Evolutionary conservation across 2,113 vertebrate species (phyloP).

Genomic region (Elaphurus davidianus): DNA sequence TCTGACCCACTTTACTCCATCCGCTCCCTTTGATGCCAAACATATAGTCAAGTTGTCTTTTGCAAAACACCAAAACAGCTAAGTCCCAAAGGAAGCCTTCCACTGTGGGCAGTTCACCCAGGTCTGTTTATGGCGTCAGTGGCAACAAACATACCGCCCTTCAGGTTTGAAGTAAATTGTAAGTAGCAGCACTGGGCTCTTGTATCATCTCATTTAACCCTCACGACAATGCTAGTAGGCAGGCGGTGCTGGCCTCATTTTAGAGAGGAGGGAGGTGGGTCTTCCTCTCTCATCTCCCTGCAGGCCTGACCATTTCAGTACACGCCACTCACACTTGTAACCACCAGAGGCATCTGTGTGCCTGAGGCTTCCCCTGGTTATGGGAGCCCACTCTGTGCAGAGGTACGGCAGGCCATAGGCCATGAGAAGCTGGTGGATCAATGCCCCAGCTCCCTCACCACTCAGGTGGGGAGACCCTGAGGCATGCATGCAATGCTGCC

Average conservation of each 20-base stretch:
- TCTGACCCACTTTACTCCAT: rapidly evolving
- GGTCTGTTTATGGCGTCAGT: not conserved
- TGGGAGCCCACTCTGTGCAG: not conserved
- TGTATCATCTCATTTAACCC: not conserved
- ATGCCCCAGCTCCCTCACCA: too few species aligned
- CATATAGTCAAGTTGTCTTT: not conserved
- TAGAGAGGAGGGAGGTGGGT: not conserved
- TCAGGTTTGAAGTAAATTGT: not conserved
- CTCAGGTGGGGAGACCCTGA: not conserved
- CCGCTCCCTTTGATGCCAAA: not conserved
- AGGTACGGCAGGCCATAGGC: not conserved
- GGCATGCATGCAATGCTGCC: rapidly evolving
- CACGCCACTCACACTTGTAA: rapidly evolving
- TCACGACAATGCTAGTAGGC: rapidly evolving
- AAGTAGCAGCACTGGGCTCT: not conserved
- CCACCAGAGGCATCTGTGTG: too few species aligned
- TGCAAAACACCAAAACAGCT: not conserved
- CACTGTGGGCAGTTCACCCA: not conserved
- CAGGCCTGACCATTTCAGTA: not conserved
- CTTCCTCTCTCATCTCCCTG: not conserved
- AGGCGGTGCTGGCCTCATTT: too few species aligned
- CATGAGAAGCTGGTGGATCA: too few species aligned
- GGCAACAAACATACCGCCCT: not conserved
- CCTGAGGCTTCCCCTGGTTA: not conserved
- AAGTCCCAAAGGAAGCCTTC: not conserved